Evolutionary conservation across 2,113 vertebrate species (phyloP), one percentile per base, ranked within the genome.

Genomic region (Tachuris rubrigastra): DNA sequence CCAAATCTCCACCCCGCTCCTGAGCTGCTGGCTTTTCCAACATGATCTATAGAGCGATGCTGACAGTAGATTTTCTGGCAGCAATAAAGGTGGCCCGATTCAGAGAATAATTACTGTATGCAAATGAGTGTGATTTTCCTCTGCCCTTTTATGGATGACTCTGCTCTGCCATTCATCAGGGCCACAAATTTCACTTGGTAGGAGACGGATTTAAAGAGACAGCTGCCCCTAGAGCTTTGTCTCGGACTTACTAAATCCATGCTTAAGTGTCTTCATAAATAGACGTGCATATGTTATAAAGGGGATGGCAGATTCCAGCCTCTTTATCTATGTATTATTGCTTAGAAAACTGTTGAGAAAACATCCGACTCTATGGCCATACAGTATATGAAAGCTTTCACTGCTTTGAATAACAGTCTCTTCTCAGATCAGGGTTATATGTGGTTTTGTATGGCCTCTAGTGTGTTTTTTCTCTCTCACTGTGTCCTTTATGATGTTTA

Each of bases 51-150:
- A 94, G 97, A 97, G 96, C 81, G 72, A 97, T 97, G 98, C 98
- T 98, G 98, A 98, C 98, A 98, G 98, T 97, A 98, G 98, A 98
- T 98, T 98, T 98, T 98, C 98, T 98, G 98, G 97, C 97, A 97
- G 98, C 98, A 97, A 97, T 98, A 98, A 98, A 98, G 98, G 98
- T 98, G 98, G 98, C 98, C 98, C 98, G 97, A 98, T 98, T 98
- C 98, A 98, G 98, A 98, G 98, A 98, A 98, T 98, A 98, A 98
- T 98, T 98, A 98, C 98, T 97, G 97, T 98, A 98, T 98, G 98
- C 98, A 98, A 98, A 98, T 98, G 97, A 98, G 82, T 97, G 97
- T 97, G 98, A 98, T 98, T 98, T 98, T 97, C 97, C 96, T 97
- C 97, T 98, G 98, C 97, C 98, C 98, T 98, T 98, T 98, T 98